A percentile compares a stretch with the other conserved stretches of the same genome.
Conservation (phyloP, 2,888 invertebrate genomes). For the Drosophila kuntzei region DNA sequence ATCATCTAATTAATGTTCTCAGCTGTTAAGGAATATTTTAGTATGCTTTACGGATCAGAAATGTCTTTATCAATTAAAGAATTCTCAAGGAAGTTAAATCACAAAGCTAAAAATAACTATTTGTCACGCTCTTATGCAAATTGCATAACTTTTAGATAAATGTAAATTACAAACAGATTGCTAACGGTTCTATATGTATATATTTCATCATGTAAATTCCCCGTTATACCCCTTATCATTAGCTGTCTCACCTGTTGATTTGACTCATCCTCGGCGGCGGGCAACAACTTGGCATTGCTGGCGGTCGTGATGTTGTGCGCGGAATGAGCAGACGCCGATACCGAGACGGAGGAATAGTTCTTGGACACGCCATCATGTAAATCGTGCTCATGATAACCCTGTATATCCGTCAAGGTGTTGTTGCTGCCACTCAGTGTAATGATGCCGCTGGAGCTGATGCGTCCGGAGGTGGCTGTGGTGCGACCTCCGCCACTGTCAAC, state of each 20-base stretch:
- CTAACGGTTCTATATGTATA: constrained; percentile 1
- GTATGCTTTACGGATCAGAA: neutral
- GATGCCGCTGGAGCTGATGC: constrained; percentile 82
- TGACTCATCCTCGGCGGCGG: constrained; percentile 83
- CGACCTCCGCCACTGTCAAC: constrained; percentile 77
- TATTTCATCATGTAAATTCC: no score
- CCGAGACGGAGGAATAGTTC: constrained; percentile 73
- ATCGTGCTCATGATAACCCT: constrained; percentile 78
- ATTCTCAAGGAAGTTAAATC: constrained; percentile 8
- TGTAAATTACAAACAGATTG: constrained; percentile 13
- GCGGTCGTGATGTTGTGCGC: constrained; percentile 83
- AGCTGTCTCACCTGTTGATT: constrained; percentile 83
- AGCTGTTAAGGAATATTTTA: neutral
- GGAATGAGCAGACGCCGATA: constrained; percentile 67
- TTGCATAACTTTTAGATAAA: neutral
- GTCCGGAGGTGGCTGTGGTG: constrained; percentile 83
- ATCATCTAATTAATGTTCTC: neutral
- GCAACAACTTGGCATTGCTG: constrained; percentile 84
- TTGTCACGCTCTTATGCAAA: constrained; percentile 12
- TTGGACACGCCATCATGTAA: constrained; percentile 73
- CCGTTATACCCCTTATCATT: neutral
- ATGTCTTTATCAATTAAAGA: neutral
- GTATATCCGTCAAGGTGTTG: constrained; percentile 84
- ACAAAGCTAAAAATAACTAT: constrained; percentile 8
- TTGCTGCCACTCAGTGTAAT: constrained; percentile 83